Evolutionary conservation across 2,888 invertebrate genomes (phyloP), one percentile per base, ranked within the genome.

Genomic region (Drosophila melanosoma): DNA sequence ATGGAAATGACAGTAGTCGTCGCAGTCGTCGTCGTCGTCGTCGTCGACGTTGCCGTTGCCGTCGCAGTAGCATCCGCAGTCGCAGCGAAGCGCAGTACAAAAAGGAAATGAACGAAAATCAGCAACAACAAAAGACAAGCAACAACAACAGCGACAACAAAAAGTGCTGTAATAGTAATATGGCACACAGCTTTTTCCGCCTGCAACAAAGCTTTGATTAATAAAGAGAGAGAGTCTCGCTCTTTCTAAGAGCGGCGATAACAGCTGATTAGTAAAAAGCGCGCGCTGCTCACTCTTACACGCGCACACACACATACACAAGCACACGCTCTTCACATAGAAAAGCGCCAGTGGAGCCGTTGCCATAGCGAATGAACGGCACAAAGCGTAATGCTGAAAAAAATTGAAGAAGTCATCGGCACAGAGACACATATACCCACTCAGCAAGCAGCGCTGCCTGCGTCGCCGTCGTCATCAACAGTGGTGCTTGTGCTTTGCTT

Each of bases 381-480:
- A 80, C 86, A 87, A 87, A 89, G 82, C 86, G 88, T 70, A 88
- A 84, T 74, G 82, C 45, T 74, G 63, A 66, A 82, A 78, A 67
- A 79, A 79, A 85, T 68, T 83, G 83, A 89, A 89, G 89, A 88
- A 90, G 87, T 87, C 90, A 90, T 90, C 91, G 91, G 90, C 91
- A 91, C 91, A 91, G 92, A 91, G 91, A 91, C 92, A 92, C 91
- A 92, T 81, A 91, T 91, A 91, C 91, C 91, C 91, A 91, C 90
- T 91, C 89, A 90, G 79, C 70, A 38, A 60, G 76, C 83, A 76
- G 76, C 75, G 81, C 71, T 66, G 78, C 36, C 51, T 23, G 29
- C 82, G 71, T 42, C 49, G 61, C 3, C 10, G 68, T 17, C 52
- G 49, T 67, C 72, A 71, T 64, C 77, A 66, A 54, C 75, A 61